Conservation (phyloP, 2,797 vertebrate species). For the Myotis pilosus region DNA sequence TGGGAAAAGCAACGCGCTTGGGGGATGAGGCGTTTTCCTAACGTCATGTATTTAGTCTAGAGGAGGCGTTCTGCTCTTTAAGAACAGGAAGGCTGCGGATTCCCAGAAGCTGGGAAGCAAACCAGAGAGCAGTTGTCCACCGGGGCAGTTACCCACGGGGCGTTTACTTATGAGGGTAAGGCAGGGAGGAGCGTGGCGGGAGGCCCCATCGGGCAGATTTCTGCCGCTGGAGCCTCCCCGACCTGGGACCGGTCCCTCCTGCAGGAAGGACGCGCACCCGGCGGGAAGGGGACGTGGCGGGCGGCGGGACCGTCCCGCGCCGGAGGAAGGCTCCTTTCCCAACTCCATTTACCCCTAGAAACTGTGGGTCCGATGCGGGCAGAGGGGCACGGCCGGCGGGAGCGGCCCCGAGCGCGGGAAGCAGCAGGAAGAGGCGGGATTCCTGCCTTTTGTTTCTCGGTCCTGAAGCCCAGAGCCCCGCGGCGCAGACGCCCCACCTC, state of each 20-base stretch:
- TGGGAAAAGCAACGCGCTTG: constrained; percentile 12
- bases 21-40: constrained; percentile 2
- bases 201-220: neutral
- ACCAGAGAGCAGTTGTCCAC: neutral
- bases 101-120: constrained; percentile 31
- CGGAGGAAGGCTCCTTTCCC: neutral
- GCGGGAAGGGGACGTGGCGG: neutral
- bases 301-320: neutral
- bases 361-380: fast-evolving
- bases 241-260: neutral
- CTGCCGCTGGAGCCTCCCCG: neutral
- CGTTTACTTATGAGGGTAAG: neutral
- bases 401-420: neutral
- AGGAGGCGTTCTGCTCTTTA: constrained; percentile 32
- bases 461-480: fast-evolving
- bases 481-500: fast-evolving
- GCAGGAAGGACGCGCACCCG: neutral
- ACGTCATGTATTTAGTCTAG: constrained; percentile 71
- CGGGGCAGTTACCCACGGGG: neutral
- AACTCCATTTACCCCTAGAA: neutral
- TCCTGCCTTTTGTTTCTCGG: constrained; percentile 51
- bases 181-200: neutral
- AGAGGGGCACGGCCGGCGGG: fast-evolving
- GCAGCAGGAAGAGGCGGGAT: constrained; percentile 53
- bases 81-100: constrained; percentile 23